Evolutionary conservation across 1,140 invertebrate genomes (phyloP).

Genomic region (Spodoptera frugiperda): DNA sequence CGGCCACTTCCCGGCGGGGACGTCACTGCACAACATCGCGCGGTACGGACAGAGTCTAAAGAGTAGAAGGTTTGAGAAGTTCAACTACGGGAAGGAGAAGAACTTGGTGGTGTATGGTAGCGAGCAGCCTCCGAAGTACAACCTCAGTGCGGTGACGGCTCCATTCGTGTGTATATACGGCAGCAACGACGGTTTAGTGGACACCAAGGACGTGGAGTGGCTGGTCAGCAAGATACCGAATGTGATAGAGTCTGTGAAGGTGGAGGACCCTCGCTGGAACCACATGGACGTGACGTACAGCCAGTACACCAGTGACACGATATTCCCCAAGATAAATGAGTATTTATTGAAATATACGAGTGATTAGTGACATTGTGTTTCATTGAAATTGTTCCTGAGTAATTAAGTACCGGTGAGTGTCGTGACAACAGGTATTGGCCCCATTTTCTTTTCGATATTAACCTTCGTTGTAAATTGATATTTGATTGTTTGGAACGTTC

Average conservation of each 20-base stretch:
- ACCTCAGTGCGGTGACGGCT: conserved; percentile 82
- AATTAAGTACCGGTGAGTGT: conserved; percentile 19
- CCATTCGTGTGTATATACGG: conserved; percentile 77
- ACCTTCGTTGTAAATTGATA: neutral
- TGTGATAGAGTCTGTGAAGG: conserved; percentile 62
- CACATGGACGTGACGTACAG: conserved; percentile 72
- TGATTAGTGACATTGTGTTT: neutral
- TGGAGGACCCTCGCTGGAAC: conserved; percentile 72
- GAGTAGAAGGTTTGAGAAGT: conserved; percentile 79
- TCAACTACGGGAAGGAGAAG: conserved; percentile 83
- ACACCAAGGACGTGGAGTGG: conserved; percentile 70
- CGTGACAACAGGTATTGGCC: conserved; percentile 6
- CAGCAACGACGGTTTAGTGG: conserved; percentile 71
- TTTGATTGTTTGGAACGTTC: neutral
- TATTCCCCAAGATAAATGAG: conserved; percentile 72
- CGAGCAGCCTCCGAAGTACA: conserved; percentile 82
- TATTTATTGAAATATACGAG: conserved; percentile 61
- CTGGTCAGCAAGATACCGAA: conserved; percentile 64
- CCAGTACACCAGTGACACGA: conserved; percentile 56
- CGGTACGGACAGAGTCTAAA: conserved; percentile 87
- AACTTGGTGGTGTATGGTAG: conserved; percentile 85
- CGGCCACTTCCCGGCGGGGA: conserved; percentile 90
- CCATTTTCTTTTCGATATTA: neutral
- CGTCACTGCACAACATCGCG: conserved; percentile 89
- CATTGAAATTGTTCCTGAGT: neutral